phyloP scores from a whole-genome alignment of 2,113 vertebrate species.

The Psilopsiagon aymara region DNA sequence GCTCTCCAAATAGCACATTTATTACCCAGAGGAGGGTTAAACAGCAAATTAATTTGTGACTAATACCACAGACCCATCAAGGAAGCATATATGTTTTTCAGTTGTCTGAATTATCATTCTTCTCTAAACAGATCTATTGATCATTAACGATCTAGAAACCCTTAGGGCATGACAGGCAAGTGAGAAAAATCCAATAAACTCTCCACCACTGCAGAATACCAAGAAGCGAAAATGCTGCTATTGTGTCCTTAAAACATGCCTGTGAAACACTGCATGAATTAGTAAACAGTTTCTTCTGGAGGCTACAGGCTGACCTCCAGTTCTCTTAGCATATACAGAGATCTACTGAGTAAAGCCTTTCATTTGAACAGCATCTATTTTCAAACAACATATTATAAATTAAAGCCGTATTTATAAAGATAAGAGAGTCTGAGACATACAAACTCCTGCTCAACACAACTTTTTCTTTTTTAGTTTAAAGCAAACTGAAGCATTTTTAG shows the following conservation, averaged over 20 bases:
- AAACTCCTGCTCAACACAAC: neutral
- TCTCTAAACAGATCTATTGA: constrained; percentile 57
- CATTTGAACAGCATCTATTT: neutral
- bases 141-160: constrained; percentile 67
- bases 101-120: constrained; percentile 60
- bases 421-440: neutral
- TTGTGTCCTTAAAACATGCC: neutral
- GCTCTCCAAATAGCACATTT: neutral
- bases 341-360: neutral
- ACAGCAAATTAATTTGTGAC: neutral
- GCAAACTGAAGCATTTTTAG: neutral
- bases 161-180: constrained; percentile 7
- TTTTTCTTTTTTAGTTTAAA: neutral
- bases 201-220: constrained; percentile 38
- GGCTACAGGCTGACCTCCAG: constrained; percentile 34
- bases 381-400: neutral
- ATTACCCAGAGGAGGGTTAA: neutral
- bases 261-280: constrained; percentile 38
- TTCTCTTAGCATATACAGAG: neutral
- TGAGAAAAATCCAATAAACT: constrained; percentile 53
- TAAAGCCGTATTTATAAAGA: neutral
- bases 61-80: neutral
- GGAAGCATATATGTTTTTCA: constrained; percentile 41
- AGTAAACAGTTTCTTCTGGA: constrained; percentile 8
- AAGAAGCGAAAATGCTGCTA: constrained; percentile 7